These are phyloP conservation scores for Brachionus rotundiformis DNA, from an alignment of 1,140 invertebrate species.

Conservation along the genomic window DNA sequence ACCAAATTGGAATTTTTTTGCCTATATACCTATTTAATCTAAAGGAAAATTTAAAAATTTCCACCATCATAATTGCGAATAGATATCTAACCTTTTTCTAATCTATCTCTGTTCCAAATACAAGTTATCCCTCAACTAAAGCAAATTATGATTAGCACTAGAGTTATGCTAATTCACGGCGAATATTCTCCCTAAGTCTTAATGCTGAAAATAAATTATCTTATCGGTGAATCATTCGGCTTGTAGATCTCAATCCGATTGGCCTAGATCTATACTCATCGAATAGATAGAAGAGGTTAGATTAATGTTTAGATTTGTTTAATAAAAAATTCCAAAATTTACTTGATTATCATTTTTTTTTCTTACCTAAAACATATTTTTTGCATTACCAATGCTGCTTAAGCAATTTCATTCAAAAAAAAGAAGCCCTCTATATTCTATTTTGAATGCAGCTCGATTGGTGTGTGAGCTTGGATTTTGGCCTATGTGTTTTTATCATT, in stretches of 20 bases:
- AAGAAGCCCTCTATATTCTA: conserved; percentile 28
- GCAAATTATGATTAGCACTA: conserved; percentile 19
- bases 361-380: conserved; percentile 18
- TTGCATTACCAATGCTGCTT: not conserved
- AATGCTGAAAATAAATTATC: conserved; percentile 42
- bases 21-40: conserved; percentile 27
- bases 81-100: not conserved
- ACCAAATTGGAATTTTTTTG: not conserved
- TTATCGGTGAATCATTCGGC: conserved; percentile 24
- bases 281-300: not conserved
- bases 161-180: conserved; percentile 10
- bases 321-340: conserved; percentile 9
- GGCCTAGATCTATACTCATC: not conserved
- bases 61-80: not conserved
- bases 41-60: conserved; percentile 3
- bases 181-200: not conserved
- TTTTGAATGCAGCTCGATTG: not conserved
- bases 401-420: not conserved
- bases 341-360: conserved; percentile 46
- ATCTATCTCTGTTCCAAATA: conserved; percentile 5
- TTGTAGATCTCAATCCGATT: not conserved
- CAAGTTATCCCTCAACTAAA: not conserved
- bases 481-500: conserved; percentile 34
- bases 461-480: not conserved
- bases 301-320: not conserved